Percentiles rank a stretch among this genome's conserved stretches.
phyloP scores from a whole-genome alignment of 2,888 invertebrate genomes.

The Leptopilina syphax region DNA sequence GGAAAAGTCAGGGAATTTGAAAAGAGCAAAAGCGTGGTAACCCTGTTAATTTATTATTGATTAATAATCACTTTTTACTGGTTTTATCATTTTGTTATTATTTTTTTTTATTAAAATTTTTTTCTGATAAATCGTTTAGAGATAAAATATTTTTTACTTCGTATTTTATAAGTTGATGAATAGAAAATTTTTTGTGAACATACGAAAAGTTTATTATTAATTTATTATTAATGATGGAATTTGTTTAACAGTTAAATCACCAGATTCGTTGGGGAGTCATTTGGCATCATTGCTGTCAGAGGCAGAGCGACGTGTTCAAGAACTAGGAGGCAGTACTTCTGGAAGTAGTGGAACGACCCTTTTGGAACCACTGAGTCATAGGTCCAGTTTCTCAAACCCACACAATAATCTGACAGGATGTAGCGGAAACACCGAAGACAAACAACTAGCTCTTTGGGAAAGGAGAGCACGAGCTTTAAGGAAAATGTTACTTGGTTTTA shows the following conservation, averaged over 20 bases:
- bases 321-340: conserved; percentile 80
- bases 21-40: too few species aligned
- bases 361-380: conserved; percentile 69
- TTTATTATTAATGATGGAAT: not conserved
- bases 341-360: conserved; percentile 65
- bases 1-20: too few species aligned
- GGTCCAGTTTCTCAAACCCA: conserved; percentile 71
- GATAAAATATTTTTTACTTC: too few species aligned
- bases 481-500: conserved; percentile 91
- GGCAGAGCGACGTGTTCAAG: conserved; percentile 90
- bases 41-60: too few species aligned
- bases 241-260: conserved; percentile 81
- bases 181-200: too few species aligned
- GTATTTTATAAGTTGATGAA: too few species aligned
- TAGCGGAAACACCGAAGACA: conserved; percentile 85
- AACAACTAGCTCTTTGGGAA: conserved; percentile 93
- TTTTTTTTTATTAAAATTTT: too few species aligned
- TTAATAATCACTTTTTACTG: too few species aligned
- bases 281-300: conserved; percentile 87
- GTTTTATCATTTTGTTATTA: too few species aligned
- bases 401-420: conserved; percentile 82
- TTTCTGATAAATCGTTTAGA: too few species aligned
- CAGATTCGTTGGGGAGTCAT: conserved; percentile 87
- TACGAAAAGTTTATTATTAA: not conserved
- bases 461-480: conserved; percentile 87